Base-by-base conservation (phyloP, 2,113 vertebrate genomes). In the Periophthalmus modestus region DNA sequence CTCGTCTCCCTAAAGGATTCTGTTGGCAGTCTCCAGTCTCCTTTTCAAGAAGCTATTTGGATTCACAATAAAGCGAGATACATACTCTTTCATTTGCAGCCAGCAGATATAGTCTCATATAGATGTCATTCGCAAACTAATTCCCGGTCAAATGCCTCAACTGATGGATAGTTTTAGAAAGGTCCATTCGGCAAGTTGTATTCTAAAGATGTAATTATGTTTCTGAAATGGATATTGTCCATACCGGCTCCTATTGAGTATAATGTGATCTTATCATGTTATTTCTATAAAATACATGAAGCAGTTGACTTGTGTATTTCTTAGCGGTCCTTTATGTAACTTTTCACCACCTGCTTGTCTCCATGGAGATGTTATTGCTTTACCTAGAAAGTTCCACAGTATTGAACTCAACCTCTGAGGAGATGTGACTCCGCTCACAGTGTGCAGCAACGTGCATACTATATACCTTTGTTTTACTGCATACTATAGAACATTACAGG, bases 41-140 rank as follows among this genome's bases (percentile, higher is more conserved):
- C 87, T 83, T 90, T 88, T 80, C 84, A 85, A 88, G 84, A 90
- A 81, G 87, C 82, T 87, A 72, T 92, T 92, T 94, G 92, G 92
- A 92, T 82, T 79, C 85, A 90, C 87, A 93, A 92, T 90, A 93
- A 93, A 94, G 88, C 58, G 85, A 85, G 82, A 82, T 73, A 68
- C 77, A 80, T 68, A 69, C 43, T 79, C 87, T 92, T 92, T 91
- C 76, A 93, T 91, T 86, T 87, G 61, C 76, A 78, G 87, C 90
- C 92, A 92, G 85, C 82, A 73, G 73, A 85, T 91, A 85, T 91
- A 72, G 70, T 68, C 80, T 85, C 73, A 88, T 90, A 83, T 72
- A 77, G 74, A 82, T 79, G 77, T 77, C 28, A 71, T 85, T 75
- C 71, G 4, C 68, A 58, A 66, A 81, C 71, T 80, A 46, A 74